Base-by-base conservation (phyloP, 2,888 invertebrate genomes). In the Ornithoptera alexandrae region DNA sequence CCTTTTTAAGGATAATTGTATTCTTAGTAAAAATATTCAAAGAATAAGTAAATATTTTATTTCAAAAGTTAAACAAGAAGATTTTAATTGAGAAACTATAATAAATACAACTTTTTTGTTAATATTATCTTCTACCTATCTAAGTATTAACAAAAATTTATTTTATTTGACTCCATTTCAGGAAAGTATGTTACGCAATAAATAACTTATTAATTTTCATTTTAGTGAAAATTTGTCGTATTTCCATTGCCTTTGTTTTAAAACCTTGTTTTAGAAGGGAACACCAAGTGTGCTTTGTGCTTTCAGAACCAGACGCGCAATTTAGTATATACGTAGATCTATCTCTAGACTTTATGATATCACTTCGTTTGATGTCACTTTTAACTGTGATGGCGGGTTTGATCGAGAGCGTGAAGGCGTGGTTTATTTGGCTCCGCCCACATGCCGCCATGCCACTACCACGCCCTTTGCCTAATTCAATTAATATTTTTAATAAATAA, bases 391-490 rank as follows among this genome's bases (percentile, higher is more conserved):
- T 72, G 71, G 67, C 71, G 69, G 66, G 59, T 73, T 72, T 72
- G 73, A 71, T 71, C 71, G 70, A 64, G 68, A 57, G 61, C 62
- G 71, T 66, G 62, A 71, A 72, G 79, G 79, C 78, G 78, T 79
- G 78, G 73, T 70, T 42, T n/a, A 18, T 4, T 6, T 8, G 7
- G 68, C 69, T 67, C 78, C 80, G 78, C 81, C 82, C 75, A 76
- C 63, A 60, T 68, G 69, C 68, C 53, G n/a, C 42, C 60, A 68
- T 74, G 73, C 74, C 74, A 73, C 36, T 64, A 71, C 72, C 73
- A 79, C 82, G 81, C 82, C 84, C 73, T 72, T 50, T 70, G 46
- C 62, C 74, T 82, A 81, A 82, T 83, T 81, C 77, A 77, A 75
- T 80, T 76, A 65, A 69, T 71, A 67, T 67, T 66, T 66, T 56